Conservation (phyloP, 2,888 invertebrate genomes). For the Archaeoteleia sp. region DNA sequence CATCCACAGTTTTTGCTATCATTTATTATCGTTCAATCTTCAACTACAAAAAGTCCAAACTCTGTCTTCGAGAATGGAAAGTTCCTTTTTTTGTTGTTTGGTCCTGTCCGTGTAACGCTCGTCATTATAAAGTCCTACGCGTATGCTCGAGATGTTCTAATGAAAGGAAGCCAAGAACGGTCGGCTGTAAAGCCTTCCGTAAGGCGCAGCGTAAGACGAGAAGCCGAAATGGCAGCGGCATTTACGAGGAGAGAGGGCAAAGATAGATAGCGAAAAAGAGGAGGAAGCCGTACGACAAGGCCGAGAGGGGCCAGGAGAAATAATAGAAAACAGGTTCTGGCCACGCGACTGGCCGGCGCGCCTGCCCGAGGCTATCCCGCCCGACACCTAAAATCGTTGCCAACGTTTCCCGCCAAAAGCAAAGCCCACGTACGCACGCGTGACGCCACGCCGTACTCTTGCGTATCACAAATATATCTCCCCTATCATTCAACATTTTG, state of each 20-base stretch:
- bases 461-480: constrained; percentile 34
- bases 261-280: constrained; percentile 57
- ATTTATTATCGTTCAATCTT: too few species aligned
- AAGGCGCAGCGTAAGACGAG: constrained; percentile 64
- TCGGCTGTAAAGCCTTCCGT: constrained; percentile 23
- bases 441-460: constrained; percentile 40
- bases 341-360: constrained; percentile 64
- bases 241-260: constrained; percentile 45
- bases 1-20: too few species aligned
- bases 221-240: constrained; percentile 56
- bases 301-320: constrained; percentile 21
- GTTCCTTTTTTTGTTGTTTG: not conserved
- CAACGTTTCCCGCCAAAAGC: constrained; percentile 67
- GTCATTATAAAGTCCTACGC: constrained; percentile 12
- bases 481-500: constrained; percentile 19
- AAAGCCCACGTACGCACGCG: constrained; percentile 33
- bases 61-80: constrained; percentile 10
- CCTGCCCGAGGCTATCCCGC: constrained; percentile 45
- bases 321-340: constrained; percentile 66
- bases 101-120: constrained; percentile 4
- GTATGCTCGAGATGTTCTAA: constrained; percentile 10
- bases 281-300: constrained; percentile 50
- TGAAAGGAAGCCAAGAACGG: constrained; percentile 30
- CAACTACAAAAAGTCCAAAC: too few species aligned
- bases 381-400: constrained; percentile 51